Conservation (phyloP, 2,113 vertebrate genomes). For the Thamnophis sirtalis region DNA sequence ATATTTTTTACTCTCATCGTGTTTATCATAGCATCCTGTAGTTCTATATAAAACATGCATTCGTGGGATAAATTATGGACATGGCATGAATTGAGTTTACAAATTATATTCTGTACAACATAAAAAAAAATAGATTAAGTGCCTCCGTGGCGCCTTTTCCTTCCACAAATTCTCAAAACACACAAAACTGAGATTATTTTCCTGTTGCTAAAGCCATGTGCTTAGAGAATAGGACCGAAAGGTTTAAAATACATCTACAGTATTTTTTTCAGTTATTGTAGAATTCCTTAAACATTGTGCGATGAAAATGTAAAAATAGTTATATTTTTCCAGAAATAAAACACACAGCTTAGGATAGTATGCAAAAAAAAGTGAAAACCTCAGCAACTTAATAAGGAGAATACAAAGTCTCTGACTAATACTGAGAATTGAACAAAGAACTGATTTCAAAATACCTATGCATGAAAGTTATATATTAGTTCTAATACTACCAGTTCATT, state of each 20-base stretch:
- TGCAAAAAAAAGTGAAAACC: constrained; percentile 68
- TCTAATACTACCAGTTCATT: constrained; percentile 52
- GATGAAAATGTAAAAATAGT: constrained; percentile 79
- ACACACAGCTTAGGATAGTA: constrained; percentile 60
- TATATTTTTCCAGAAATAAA: constrained; percentile 69
- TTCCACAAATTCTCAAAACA: constrained; percentile 66
- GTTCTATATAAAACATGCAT: constrained; percentile 83
- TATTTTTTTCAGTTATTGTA: constrained; percentile 73
- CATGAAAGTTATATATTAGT: constrained; percentile 53
- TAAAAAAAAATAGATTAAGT: constrained; percentile 61
- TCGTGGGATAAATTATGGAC: constrained; percentile 82
- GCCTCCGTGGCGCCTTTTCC: constrained; percentile 68
- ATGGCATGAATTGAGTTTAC: constrained; percentile 80
- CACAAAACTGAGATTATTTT: constrained; percentile 67
- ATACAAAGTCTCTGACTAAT: constrained; percentile 58
- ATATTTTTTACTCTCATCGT: constrained; percentile 78
- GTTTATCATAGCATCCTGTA: constrained; percentile 76
- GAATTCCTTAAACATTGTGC: constrained; percentile 65
- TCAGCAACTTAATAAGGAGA: constrained; percentile 74
- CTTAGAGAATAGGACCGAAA: constrained; percentile 69
- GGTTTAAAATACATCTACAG: constrained; percentile 79
- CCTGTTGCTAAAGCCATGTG: constrained; percentile 66
- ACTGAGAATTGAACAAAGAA: constrained; percentile 58
- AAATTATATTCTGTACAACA: constrained; percentile 81
- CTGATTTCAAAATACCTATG: constrained; percentile 44